Evolutionary conservation across 2,888 invertebrate genomes (phyloP), one percentile per base, ranked within the genome.

Genomic region (Dermolepida albohirtum): DNA sequence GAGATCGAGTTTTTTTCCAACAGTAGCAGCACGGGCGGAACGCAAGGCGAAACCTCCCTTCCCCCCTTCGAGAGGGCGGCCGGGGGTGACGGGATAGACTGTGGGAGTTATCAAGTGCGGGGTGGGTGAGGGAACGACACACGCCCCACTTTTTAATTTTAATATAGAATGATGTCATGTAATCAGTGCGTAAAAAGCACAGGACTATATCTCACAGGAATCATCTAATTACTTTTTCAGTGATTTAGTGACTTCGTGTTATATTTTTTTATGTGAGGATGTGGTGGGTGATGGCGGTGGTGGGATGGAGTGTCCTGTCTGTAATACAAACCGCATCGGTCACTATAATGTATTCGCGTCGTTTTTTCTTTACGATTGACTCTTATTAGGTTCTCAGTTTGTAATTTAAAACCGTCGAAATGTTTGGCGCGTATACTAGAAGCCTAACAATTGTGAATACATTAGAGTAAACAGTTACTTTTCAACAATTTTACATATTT

Each of bases 161-260:
- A 81, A 80, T 80, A 79, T 75, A 75, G 78, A 80, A 80, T 79
- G 79, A 81, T 79, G 79, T 80, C 81, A 80, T 80, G 81, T 81
- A 81, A 81, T 81, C 80, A 78, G 78, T 77, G 78, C 78, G 78
- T 80, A 79, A 80, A 79, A 79, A 76, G 78, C 77, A 49, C 52
- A 72, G 75, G 73, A 73, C 43, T 59, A 59, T 79, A 81, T 80
- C 80, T 80, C 79, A 27, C 76, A 81, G 79, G 79, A 80, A 80
- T 79, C 80, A 79, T 78, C 78, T 79, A 80, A 81, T 81, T 80
- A 80, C 78, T 75, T 76, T 73, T 66, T 73, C 73, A 70, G 78
- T 79, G 80, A 80, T 80, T 80, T 80, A 80, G 70, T 70, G 71
- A 59, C 44, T 59, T 44, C 44, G 59, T 29, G 59, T 59, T 59